Evolutionary conservation across 2,888 invertebrate species (phyloP).

Genomic region (Hermaeophaga mercurialis): DNA sequence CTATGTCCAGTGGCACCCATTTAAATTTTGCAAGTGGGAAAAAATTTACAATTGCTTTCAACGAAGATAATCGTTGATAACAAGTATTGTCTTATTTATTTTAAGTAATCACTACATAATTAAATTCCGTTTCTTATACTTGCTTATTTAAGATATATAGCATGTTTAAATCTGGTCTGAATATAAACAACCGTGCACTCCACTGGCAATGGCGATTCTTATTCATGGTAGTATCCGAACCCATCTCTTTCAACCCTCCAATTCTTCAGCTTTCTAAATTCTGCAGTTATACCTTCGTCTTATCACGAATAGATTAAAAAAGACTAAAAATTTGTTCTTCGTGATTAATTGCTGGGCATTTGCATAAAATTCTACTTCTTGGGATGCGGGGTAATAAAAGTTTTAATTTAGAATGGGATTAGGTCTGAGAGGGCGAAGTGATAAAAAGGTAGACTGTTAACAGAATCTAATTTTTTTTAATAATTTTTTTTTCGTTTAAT

Average conservation of each 20-base stretch:
- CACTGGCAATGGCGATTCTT: slow-evolving; percentile 34
- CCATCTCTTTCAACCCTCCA: slow-evolving; percentile 3
- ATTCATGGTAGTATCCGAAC: slow-evolving; percentile 39
- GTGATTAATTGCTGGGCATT: slow-evolving; percentile 50
- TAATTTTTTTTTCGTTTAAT: background rate
- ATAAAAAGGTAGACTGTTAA: background rate
- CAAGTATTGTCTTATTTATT: no score
- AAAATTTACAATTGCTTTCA: no score
- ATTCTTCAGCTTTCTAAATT: slow-evolving; percentile 7
- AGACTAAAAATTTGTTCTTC: slow-evolving; percentile 34
- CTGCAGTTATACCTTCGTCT: slow-evolving; percentile 23
- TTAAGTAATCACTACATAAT: no score
- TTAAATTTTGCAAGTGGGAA: background rate
- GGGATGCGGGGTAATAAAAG: slow-evolving; percentile 33
- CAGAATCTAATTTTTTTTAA: no score
- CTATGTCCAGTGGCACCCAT: background rate
- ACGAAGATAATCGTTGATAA: no score
- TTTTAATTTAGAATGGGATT: slow-evolving; percentile 28
- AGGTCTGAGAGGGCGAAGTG: background rate
- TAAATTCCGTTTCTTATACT: background rate
- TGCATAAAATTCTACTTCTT: slow-evolving; percentile 42
- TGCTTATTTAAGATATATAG: background rate
- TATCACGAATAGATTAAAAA: slow-evolving; percentile 43
- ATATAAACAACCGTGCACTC: no score
- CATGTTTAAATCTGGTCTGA: background rate